Base-by-base conservation (phyloP, 2,113 vertebrate genomes). In the Psophia crepitans region DNA sequence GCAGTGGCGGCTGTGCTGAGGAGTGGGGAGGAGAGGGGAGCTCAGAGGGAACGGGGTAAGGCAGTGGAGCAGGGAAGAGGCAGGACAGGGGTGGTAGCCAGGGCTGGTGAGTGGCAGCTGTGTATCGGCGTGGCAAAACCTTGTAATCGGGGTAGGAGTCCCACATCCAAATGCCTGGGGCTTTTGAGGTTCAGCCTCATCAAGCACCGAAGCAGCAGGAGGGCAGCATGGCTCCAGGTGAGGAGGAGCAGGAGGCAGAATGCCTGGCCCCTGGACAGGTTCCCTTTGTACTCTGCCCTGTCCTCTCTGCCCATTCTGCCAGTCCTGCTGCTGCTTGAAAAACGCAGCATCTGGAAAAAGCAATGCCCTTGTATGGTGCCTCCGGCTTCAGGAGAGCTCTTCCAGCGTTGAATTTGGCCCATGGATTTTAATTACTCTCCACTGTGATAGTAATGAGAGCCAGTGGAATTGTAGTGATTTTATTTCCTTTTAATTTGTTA, bases 401-500 rank as follows among this genome's bases (percentile, higher is more conserved):
- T 74, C n/a, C 60, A 73, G 69, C 0, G 0, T 68, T 97, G 89
- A 89, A 94, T 95, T 96, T 75, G 19, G 83, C 75, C 88, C 74
- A 60, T 81, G 77, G 91, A 93, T 96, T 98, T 97, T 97, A 98
- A 98, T 97, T 97, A 94, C 74, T 90, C 90, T 94, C 87, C 28
- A 66, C 84, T 95, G 93, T 74, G 92, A 69, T 66, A 96, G 80
- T 88, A 96, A 96, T 88, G 90, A 88, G 83, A 91, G 88, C 66
- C 95, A 89, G 83, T 93, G 89, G 94, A 88, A 90, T 92, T 95
- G 91, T 85, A 86, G 75, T 95, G 93, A 96, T 95, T 94, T 97
- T 91, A 94, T 97, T 97, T 97, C 87, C 97, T 96, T 97, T 97
- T 96, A 96, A 97, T 97, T 97, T 94, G 94, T 91, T 93, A 90